Base-by-base conservation (phyloP, 1,140 invertebrate genomes). In the Meteorus sp. region DNA sequence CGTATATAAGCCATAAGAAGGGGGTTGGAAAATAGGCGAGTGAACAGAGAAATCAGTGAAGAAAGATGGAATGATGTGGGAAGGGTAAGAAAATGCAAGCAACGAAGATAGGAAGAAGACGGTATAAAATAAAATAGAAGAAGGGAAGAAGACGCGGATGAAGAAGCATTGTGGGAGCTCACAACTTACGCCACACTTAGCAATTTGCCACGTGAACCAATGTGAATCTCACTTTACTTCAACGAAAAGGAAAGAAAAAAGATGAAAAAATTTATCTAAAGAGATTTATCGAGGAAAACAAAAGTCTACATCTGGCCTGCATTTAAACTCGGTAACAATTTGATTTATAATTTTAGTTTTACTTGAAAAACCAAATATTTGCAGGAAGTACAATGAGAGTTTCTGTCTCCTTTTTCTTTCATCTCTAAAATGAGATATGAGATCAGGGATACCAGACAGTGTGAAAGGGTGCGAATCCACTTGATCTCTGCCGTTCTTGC, bases 381-480 rank as follows among this genome's bases (percentile, higher is more conserved):
- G n/a, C n/a, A n/a, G n/a, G n/a, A n/a, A n/a, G n/a, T n/a, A n/a
- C n/a, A n/a, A n/a, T n/a, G n/a, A n/a, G n/a, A n/a, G n/a, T n/a
- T n/a, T n/a, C n/a, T n/a, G n/a, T n/a, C n/a, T n/a, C n/a, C n/a
- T n/a, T n/a, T n/a, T n/a, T n/a, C n/a, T n/a, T n/a, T n/a, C n/a
- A n/a, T n/a, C n/a, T n/a, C n/a, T n/a, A n/a, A n/a, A n/a, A n/a
- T n/a, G n/a, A n/a, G n/a, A n/a, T 52, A 31, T 35, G 31, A 31
- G 50, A 15, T 37, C 17, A 19, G 37, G 37, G 19, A 15, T 33
- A 11, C 13, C 25, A 37, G 50, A 52, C 50, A 52, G 50, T 52
- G 50, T 52, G 50, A 52, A 52, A 52, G 50, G 33, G 37, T n/a
- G n/a, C 50, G 50, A 52, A 52, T 52, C 50, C 50, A 52, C 50